Evolutionary conservation across 1,140 invertebrate species (phyloP).

Genomic region (Pogonognathellus flavescens): DNA sequence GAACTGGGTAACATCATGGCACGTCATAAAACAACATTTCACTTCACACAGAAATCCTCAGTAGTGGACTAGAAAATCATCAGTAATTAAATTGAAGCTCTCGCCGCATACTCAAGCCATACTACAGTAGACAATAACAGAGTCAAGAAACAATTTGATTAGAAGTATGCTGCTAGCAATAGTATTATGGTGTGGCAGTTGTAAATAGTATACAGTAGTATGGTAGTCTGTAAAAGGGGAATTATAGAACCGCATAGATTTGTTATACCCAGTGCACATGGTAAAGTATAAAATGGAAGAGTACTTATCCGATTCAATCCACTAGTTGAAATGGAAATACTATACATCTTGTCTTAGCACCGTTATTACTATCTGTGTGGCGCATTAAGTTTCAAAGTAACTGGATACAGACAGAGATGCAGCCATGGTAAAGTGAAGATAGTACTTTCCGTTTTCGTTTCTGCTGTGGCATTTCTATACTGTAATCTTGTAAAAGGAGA

Average conservation of each 20-base stretch:
- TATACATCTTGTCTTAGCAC: not conserved
- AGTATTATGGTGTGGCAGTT: not conserved
- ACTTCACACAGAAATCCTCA: slow-evolving; percentile 33
- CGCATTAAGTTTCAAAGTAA: not conserved
- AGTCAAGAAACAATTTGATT: slow-evolving; percentile 50
- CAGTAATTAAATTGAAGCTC: slow-evolving; percentile 46
- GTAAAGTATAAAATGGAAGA: not conserved
- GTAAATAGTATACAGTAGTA: not conserved
- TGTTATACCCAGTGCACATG: too few species aligned
- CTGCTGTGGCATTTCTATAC: not conserved
- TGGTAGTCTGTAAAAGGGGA: not conserved
- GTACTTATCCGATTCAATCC: slow-evolving; percentile 42
- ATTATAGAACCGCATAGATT: too few species aligned
- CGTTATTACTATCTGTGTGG: slow-evolving; percentile 4
- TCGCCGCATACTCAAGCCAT: slow-evolving; percentile 29
- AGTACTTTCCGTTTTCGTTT: not conserved
- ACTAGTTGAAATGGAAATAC: slow-evolving; percentile 43
- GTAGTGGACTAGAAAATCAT: slow-evolving; percentile 40
- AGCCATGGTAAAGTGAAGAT: too few species aligned
- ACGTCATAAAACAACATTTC: slow-evolving; percentile 47
- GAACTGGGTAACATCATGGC: slow-evolving; percentile 39
- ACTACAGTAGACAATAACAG: slow-evolving; percentile 9
- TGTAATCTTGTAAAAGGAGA: not conserved
- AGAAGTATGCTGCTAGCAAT: not conserved
- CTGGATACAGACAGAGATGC: not conserved